A percentile compares a stretch with the other conserved stretches of the same genome.
phyloP scores from a whole-genome alignment of 2,797 vertebrate genomes.

The Aulostomus chinensis region DNA sequence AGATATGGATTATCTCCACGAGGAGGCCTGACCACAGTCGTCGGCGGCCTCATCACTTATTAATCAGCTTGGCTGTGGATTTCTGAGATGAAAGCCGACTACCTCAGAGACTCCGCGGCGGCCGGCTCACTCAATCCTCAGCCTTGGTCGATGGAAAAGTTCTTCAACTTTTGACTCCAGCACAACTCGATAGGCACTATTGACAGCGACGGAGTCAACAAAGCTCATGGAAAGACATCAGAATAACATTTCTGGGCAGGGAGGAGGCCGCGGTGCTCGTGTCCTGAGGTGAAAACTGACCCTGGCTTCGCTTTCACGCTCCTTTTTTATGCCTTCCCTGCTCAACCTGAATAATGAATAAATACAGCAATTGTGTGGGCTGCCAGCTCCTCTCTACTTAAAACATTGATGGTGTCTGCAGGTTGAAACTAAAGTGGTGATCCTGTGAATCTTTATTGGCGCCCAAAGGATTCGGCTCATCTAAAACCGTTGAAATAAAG shows the following conservation, averaged over 20 bases:
- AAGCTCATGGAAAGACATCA: conserved; percentile 6
- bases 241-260: conserved; percentile 3
- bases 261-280: background rate
- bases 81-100: conserved; percentile 50
- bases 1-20: conserved; percentile 50
- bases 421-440: conserved; percentile 23
- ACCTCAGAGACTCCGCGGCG: conserved; percentile 29
- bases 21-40: conserved; percentile 37
- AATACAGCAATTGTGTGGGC: conserved; percentile 20
- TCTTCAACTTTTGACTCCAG: conserved; percentile 48
- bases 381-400: conserved; percentile 29
- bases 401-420: conserved; percentile 43
- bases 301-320: conserved; percentile 7
- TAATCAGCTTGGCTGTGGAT: conserved; percentile 38
- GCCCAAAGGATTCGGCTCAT: conserved; percentile 11
- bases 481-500: background rate
- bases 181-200: conserved; percentile 27
- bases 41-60: conserved; percentile 60
- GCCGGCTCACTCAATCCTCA: conserved; percentile 29
- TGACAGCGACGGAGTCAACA: conserved; percentile 24
- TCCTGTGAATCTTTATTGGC: conserved; percentile 11
- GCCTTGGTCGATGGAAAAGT: conserved; percentile 44
- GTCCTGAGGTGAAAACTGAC: conserved; percentile 13
- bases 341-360: conserved; percentile 41
- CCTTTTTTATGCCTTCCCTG: background rate